Conservation (phyloP, 2,797 vertebrate species). For the Sebastes elongatus region DNA sequence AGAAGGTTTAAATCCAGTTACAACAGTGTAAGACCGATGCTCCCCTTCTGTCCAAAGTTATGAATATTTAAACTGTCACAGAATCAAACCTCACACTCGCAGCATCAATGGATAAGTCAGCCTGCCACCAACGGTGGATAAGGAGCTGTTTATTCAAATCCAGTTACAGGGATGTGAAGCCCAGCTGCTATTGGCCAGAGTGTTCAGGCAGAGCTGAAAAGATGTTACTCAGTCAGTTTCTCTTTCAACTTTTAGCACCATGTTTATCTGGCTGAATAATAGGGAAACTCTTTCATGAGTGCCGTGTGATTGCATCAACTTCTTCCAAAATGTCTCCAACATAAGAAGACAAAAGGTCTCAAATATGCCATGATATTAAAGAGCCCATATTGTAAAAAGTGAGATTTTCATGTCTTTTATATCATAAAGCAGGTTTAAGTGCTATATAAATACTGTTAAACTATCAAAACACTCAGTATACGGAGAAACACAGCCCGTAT, state of each 20-base stretch:
- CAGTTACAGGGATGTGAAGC: constrained; percentile 46
- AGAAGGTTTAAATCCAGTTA: constrained; percentile 79
- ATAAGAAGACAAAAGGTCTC: neutral
- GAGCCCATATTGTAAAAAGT: too few relatives aligned
- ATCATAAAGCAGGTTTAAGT: too few relatives aligned
- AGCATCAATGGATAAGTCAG: constrained; percentile 60
- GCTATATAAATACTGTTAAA: too few relatives aligned
- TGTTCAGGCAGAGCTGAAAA: constrained; percentile 29
- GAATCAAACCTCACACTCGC: constrained; percentile 67
- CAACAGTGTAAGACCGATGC: constrained; percentile 71
- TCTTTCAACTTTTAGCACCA: constrained; percentile 23
- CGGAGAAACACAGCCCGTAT: too few relatives aligned
- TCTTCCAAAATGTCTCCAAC: neutral
- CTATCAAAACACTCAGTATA: too few relatives aligned
- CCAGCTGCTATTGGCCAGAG: constrained; percentile 54
- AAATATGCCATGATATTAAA: neutral
- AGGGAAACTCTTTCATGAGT: neutral
- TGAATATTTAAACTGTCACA: constrained; percentile 83
- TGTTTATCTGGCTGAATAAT: constrained; percentile 5
- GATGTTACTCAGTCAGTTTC: constrained; percentile 25
- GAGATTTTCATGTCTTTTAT: too few relatives aligned
- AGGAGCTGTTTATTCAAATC: constrained; percentile 70
- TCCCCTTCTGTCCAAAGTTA: constrained; percentile 73
- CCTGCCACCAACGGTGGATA: constrained; percentile 60
- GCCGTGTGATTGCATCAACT: neutral